Percentiles rank a stretch among this genome's conserved stretches.
These are phyloP conservation scores for Caenorhabditis doughertyi DNA, from an alignment of 2,888 invertebrate species.

Conservation along the genomic window DNA sequence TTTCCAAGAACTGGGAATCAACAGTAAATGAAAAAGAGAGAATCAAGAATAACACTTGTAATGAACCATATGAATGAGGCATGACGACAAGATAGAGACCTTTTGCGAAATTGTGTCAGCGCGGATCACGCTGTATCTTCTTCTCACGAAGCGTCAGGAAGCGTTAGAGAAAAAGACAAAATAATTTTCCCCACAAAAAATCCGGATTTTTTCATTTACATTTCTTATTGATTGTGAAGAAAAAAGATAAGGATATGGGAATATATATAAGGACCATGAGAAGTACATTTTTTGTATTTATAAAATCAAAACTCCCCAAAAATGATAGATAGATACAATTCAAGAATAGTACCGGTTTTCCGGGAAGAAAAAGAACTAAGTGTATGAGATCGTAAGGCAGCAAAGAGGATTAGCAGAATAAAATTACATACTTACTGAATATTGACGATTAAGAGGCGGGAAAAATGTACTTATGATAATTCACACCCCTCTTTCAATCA, in stretches of 20 bases:
- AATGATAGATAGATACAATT: too few relatives aligned
- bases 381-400: not conserved
- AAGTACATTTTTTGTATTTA: not conserved
- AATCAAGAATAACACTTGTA: constrained; percentile 16
- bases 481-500: not conserved
- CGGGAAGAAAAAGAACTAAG: not conserved
- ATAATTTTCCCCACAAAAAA: constrained; percentile 36
- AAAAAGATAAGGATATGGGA: not conserved
- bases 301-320: too few relatives aligned
- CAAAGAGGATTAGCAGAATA: constrained; percentile 53
- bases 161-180: constrained; percentile 29
- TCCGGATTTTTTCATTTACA: constrained; percentile 48
- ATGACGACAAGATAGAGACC: constrained; percentile 15
- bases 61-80: constrained; percentile 34
- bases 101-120: constrained; percentile 37
- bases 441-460: constrained; percentile 30
- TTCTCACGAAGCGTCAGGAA: not conserved
- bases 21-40: constrained; percentile 1
- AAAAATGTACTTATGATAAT: not conserved
- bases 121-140: constrained; percentile 16
- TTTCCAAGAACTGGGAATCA: constrained; percentile 68
- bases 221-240: constrained; percentile 14
- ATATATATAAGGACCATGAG: too few relatives aligned
- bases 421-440: constrained; percentile 40
- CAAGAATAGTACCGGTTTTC: too few relatives aligned